phyloP scores from a whole-genome alignment of 2,797 vertebrate genomes.

The Clamator glandarius region DNA sequence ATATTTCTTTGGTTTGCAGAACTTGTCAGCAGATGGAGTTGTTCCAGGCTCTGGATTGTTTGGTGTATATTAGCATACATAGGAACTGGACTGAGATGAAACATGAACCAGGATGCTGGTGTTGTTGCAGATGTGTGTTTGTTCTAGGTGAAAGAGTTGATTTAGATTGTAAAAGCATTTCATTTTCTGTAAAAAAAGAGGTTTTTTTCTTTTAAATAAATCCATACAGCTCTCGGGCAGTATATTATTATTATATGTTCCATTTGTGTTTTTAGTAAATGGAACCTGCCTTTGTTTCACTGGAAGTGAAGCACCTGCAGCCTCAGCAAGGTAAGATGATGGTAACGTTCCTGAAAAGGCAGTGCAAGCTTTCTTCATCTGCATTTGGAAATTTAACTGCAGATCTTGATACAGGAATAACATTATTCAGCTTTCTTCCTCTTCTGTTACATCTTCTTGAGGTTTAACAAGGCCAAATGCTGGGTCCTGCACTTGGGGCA shows the following conservation, averaged over 20 bases:
- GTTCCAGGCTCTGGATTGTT: not conserved
- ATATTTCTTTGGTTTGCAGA: not conserved
- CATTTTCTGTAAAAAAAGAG: not conserved
- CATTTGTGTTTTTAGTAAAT: not conserved
- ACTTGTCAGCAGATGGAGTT: not conserved
- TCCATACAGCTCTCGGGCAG: not conserved
- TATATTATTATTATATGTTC: not conserved
- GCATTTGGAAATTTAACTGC: not conserved
- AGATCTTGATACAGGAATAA: too few species aligned
- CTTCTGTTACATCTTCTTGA: not conserved
- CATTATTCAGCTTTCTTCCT: not conserved
- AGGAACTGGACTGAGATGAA: fast-evolving
- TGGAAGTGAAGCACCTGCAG: not conserved
- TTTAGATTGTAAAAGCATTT: not conserved
- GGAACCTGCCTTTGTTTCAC: not conserved
- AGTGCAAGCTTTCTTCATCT: not conserved
- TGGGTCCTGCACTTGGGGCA: too few species aligned
- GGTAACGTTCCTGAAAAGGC: not conserved
- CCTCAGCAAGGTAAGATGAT: not conserved
- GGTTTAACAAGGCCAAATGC: too few species aligned
- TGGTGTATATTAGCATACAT: not conserved
- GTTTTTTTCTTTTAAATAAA: not conserved
- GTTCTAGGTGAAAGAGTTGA: not conserved
- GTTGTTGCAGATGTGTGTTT: not conserved
- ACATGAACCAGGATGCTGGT: not conserved